Evolutionary conservation across 2,113 vertebrate species (phyloP).

Genomic region (Empidonax alnorum): DNA sequence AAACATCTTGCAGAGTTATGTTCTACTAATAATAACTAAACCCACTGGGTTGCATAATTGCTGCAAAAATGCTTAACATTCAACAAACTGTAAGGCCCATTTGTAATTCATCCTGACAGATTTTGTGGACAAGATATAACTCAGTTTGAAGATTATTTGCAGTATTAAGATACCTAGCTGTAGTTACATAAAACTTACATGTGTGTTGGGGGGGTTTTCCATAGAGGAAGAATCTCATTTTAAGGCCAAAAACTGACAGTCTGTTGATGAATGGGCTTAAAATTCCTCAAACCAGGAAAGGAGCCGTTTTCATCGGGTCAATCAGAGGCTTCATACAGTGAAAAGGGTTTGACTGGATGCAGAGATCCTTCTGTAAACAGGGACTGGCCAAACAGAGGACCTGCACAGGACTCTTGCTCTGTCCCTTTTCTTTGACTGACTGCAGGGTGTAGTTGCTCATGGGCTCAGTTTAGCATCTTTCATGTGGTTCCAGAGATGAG

Average conservation of each 20-base stretch:
- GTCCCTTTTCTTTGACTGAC: background rate
- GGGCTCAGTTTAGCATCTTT: background rate
- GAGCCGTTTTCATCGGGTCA: background rate
- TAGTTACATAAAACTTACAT: background rate
- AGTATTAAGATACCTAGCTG: background rate
- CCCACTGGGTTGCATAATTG: rapidly evolving
- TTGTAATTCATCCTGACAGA: background rate
- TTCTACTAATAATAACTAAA: background rate
- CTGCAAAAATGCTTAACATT: background rate
- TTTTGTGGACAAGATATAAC: background rate
- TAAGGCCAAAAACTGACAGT: background rate
- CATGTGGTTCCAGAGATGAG: background rate
- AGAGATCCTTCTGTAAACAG: background rate
- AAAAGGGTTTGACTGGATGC: background rate
- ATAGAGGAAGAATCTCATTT: background rate
- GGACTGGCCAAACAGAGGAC: background rate
- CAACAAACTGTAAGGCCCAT: background rate
- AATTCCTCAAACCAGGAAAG: background rate
- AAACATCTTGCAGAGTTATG: background rate
- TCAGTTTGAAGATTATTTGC: background rate
- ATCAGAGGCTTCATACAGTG: background rate
- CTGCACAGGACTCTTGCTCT: background rate
- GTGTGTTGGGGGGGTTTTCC: rapidly evolving
- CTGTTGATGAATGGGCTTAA: background rate
- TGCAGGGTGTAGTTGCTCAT: background rate